These are phyloP conservation scores for Tonatia bakeri DNA, from an alignment of 2,113 vertebrate genomes.

Conservation along the genomic window DNA sequence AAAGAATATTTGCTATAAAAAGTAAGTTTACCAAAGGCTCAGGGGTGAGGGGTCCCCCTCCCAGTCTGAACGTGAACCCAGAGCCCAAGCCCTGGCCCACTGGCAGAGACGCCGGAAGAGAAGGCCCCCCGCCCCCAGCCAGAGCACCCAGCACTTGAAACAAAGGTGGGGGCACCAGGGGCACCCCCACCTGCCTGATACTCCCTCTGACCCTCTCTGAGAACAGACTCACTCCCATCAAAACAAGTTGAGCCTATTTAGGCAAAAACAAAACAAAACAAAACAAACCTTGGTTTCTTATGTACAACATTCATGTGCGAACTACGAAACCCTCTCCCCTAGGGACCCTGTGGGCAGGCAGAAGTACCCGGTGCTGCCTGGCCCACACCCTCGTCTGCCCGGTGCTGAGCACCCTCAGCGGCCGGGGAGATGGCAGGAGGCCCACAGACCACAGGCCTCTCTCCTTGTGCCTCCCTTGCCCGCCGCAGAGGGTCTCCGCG, in stretches of 20 bases:
- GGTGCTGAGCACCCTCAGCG: no score
- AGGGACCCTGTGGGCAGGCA: slow-evolving; percentile 65
- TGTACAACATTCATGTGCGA: slow-evolving; percentile 78
- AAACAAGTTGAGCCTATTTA: slow-evolving; percentile 55
- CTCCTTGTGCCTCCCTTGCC: slow-evolving; percentile 23
- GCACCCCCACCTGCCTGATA: slow-evolving; percentile 36
- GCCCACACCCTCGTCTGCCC: no score
- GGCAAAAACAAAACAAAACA: neutral
- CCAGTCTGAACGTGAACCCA: slow-evolving; percentile 36
- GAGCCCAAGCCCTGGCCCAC: slow-evolving; percentile 43
- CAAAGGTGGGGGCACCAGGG: slow-evolving; percentile 39
- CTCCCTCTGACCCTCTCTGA: slow-evolving; percentile 51
- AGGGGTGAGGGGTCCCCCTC: slow-evolving; percentile 34
- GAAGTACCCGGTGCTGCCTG: slow-evolving; percentile 60
- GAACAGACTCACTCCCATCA: neutral
- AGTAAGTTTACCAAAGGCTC: slow-evolving; percentile 74
- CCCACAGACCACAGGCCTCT: no score
- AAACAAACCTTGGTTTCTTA: slow-evolving; percentile 44
- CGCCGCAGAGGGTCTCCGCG: slow-evolving; percentile 58
- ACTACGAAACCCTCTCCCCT: slow-evolving; percentile 64
- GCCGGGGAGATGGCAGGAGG: no score
- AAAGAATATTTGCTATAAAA: slow-evolving; percentile 77
- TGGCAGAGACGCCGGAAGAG: slow-evolving; percentile 58
- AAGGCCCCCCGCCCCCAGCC: slow-evolving; percentile 59
- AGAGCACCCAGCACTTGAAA: slow-evolving; percentile 34